Evolutionary conservation across 2,888 invertebrate genomes (phyloP).

Genomic region (Blera fallax): DNA sequence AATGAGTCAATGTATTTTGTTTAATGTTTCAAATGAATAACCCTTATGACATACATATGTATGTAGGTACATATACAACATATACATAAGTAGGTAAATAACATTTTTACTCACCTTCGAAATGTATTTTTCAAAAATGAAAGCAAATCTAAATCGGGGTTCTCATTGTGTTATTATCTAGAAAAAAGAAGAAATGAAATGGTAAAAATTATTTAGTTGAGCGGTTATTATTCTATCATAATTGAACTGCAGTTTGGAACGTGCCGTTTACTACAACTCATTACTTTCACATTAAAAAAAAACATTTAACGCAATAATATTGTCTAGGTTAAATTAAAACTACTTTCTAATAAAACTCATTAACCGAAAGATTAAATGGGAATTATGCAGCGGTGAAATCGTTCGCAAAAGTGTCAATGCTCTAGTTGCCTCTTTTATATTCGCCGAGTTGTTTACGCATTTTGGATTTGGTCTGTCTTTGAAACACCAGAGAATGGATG

Average conservation of each 20-base stretch:
- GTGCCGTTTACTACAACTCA: constrained; percentile 2
- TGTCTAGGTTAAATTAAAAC: constrained; percentile 11
- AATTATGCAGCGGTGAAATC: constrained; percentile 27
- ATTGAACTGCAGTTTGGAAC: constrained; percentile 11
- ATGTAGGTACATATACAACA: no score
- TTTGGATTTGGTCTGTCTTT: background rate
- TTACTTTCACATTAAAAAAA: constrained; percentile 34
- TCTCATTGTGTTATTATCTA: constrained; percentile 17
- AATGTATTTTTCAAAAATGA: constrained; percentile 1
- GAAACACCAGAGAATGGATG: background rate
- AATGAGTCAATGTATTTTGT: no score
- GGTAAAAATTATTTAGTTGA: background rate
- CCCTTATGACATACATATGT: no score
- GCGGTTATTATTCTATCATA: constrained; percentile 5
- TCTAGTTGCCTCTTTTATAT: background rate
- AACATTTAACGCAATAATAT: constrained; percentile 15
- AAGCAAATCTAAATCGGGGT: constrained; percentile 17
- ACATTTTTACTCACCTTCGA: constrained; percentile 4
- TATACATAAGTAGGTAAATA: no score
- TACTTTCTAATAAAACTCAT: constrained; percentile 25
- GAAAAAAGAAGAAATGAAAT: constrained; percentile 3
- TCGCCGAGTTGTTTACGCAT: background rate
- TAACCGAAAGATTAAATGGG: background rate
- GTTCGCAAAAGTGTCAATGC: constrained; percentile 19
- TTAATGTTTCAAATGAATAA: no score